Evolutionary conservation across 2,113 vertebrate species (phyloP), one percentile per base, ranked within the genome.

Genomic region (Tragelaphus strepsiceros): DNA sequence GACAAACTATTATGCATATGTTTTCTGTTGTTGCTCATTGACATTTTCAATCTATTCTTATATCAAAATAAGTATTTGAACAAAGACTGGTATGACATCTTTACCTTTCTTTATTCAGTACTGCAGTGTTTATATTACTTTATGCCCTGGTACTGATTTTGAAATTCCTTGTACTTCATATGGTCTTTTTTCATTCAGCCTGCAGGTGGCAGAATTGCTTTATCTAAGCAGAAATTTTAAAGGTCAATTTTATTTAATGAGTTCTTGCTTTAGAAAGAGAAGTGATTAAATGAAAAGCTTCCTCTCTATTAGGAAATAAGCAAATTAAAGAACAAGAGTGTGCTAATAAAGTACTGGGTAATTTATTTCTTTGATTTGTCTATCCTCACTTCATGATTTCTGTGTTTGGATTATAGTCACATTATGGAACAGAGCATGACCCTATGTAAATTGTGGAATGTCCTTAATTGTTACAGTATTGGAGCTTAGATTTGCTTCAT

Each of bases 161-260:
- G 32, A 88, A 91, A 77, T 92, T 61, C 32, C 28, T 22, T n/a
- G 17, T 9, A 28, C 53, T 82, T 87, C 16, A 16, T 77, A 80
- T 24, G 19, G 86, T 56, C 90, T 62, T 93, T 30, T 71, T 95
- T 94, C 83, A 59, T 95, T 21, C 49, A 88, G 49, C 94, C 96
- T 96, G 97, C 89, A 98, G 98, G 24, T 98, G 98, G 97, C 98
- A 98, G 96, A 81, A 91, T 94, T 97, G 96, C 82, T 85, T 91
- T 90, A 95, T 61, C 91, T 97, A 51, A 89, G 49, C 19, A 74
- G 77, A 81, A 61, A 0, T 78, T 91, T 94, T 62, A 90, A 96
- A 95, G 46, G 3, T 92, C 59, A 22, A 1, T 87, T 96, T 81
- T 91, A 59, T 87, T 80, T 71, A 85, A 83, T 78, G 51, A 87